phyloP scores from a whole-genome alignment of 2,888 invertebrate genomes.

The Subacronicta megacephala region DNA sequence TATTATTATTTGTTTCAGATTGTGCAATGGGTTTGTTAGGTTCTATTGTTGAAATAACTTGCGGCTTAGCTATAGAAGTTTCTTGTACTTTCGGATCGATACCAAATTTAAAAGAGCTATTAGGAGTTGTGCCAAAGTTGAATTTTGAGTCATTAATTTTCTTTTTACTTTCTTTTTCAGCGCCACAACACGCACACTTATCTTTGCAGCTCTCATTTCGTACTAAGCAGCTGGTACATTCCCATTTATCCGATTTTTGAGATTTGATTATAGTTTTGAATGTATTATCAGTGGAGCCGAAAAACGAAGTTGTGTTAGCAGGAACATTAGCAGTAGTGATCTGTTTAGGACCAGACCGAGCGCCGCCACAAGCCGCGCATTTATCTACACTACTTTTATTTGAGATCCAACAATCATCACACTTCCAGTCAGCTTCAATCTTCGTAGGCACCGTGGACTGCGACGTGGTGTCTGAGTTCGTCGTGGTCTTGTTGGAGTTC shows the following conservation, averaged over 20 bases:
- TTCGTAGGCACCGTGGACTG: constrained; percentile 4
- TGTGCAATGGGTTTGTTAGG: constrained; percentile 57
- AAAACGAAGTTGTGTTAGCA: constrained; percentile 26
- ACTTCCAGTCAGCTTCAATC: constrained; percentile 63
- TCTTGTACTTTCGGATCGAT: constrained; percentile 70
- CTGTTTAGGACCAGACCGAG: constrained; percentile 56
- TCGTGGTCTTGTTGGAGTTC: not conserved
- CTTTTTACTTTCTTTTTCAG: constrained; percentile 54
- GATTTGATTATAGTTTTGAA: constrained; percentile 62
- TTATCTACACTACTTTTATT: constrained; percentile 67
- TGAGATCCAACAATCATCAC: constrained; percentile 71
- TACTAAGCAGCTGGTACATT: constrained; percentile 77
- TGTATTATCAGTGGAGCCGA: constrained; percentile 50
- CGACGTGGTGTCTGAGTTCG: not conserved
- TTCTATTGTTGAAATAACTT: constrained; percentile 34
- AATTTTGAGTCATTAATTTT: constrained; percentile 62
- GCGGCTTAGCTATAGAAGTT: constrained; percentile 52
- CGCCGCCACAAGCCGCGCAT: constrained; percentile 71
- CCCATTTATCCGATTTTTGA: constrained; percentile 74
- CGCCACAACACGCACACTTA: constrained; percentile 77
- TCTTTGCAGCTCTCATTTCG: constrained; percentile 68
- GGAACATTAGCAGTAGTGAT: constrained; percentile 7
- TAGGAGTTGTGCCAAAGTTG: constrained; percentile 67
- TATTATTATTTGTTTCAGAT: constrained; percentile 78
- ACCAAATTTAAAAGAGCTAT: constrained; percentile 77